Percentiles rank a stretch among this genome's conserved stretches.
Conservation (phyloP, 2,113 vertebrate genomes). For the Pluvialis apricaria region DNA sequence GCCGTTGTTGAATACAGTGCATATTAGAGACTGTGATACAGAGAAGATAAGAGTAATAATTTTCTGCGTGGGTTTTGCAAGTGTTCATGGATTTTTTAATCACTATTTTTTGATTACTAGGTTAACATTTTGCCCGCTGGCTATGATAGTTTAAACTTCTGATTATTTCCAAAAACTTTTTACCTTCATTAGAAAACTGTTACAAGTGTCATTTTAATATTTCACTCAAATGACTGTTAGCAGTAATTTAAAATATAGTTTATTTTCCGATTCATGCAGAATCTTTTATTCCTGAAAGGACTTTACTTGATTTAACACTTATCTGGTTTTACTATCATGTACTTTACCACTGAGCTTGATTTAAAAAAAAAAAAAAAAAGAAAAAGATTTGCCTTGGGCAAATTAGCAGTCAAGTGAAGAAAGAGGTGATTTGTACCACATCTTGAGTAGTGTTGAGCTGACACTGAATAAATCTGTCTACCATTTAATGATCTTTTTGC, state of each 20-base stretch:
- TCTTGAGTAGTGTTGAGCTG: slow-evolving; percentile 12
- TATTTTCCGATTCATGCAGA: neutral
- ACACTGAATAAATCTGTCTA: slow-evolving; percentile 50
- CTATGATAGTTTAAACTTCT: neutral
- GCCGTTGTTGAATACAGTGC: neutral
- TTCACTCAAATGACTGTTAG: neutral
- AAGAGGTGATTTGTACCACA: neutral
- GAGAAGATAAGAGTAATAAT: neutral
- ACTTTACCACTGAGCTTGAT: slow-evolving; percentile 21
- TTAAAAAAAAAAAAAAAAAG: neutral
- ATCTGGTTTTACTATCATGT: neutral
- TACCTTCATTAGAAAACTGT: neutral
- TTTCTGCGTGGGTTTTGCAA: neutral
- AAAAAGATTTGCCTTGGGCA: slow-evolving; percentile 4
- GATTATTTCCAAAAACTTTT: neutral
- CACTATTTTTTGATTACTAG: neutral
- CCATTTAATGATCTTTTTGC: slow-evolving; percentile 36
- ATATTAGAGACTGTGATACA: neutral
- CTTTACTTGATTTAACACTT: neutral
- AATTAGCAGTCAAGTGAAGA: slow-evolving; percentile 51
- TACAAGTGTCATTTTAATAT: neutral
- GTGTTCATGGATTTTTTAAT: neutral
- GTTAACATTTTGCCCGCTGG: neutral
- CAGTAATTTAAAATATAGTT: neutral
- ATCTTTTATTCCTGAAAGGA: neutral